Percentiles rank a stretch among this genome's conserved stretches.
Evolutionary conservation across 92 coral and sea anemone species (phyloP).

Genomic region (Pocillopora meandrina): DNA sequence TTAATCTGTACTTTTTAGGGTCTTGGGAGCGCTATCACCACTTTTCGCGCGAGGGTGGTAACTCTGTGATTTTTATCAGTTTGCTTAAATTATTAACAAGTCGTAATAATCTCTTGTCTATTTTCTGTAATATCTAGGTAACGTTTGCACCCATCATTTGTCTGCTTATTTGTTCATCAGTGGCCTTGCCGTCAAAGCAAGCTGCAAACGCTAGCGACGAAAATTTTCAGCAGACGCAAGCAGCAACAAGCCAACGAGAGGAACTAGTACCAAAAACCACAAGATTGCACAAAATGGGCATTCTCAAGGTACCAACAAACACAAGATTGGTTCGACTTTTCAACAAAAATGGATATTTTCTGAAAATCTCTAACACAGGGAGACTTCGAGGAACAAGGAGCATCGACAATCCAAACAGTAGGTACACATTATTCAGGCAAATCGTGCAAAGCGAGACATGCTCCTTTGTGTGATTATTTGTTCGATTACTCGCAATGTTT

Average conservation of each 20-base stretch:
- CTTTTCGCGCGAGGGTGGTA: constrained; percentile 16
- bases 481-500: constrained; percentile 22
- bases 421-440: constrained; percentile 15
- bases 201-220: constrained; percentile 5
- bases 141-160: constrained; percentile 20
- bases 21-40: not conserved
- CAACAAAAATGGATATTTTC: constrained; percentile 62
- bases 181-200: constrained; percentile 14
- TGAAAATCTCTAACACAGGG: constrained; percentile 53
- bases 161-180: constrained; percentile 14
- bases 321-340: constrained; percentile 40
- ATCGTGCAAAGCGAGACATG: not conserved
- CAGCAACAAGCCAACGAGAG: not conserved
- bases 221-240: constrained; percentile 5
- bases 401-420: constrained; percentile 36
- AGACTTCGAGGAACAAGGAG: constrained; percentile 40
- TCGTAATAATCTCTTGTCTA: constrained; percentile 13
- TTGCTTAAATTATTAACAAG: constrained; percentile 43
- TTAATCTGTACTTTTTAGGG: not conserved
- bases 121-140: constrained; percentile 12
- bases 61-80: constrained; percentile 2
- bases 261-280: constrained; percentile 4
- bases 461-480: not conserved
- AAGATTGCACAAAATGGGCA: constrained; percentile 13
- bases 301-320: constrained; percentile 43